These are phyloP conservation scores for Saturnia pavonia DNA, from an alignment of 2,888 invertebrate species.

Conservation along the genomic window DNA sequence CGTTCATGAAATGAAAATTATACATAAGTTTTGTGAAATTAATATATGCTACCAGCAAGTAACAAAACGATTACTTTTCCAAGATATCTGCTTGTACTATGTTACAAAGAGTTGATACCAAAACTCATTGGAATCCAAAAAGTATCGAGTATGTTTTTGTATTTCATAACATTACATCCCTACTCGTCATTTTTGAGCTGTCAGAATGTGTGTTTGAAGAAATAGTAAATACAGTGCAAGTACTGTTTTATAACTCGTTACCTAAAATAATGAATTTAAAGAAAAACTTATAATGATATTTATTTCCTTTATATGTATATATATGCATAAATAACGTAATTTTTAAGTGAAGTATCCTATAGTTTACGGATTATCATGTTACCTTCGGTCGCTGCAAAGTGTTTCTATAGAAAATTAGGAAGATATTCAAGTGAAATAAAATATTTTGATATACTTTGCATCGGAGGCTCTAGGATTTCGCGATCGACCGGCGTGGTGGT, in stretches of 20 bases:
- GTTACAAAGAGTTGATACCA: too few relatives aligned
- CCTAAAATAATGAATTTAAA: background rate
- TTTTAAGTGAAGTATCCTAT: slow-evolving; percentile 22
- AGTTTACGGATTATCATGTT: slow-evolving; percentile 43
- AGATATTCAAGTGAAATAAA: slow-evolving; percentile 57
- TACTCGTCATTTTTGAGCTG: background rate
- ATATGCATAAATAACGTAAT: slow-evolving; percentile 2
- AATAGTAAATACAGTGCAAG: background rate
- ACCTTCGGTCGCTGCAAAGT: slow-evolving; percentile 60
- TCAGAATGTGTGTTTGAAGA: too few relatives aligned
- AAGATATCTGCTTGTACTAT: too few relatives aligned
- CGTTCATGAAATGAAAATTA: too few relatives aligned
- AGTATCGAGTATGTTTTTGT: too few relatives aligned
- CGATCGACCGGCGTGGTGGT: slow-evolving; percentile 33
- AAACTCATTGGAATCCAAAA: too few relatives aligned
- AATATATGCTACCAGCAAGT: too few relatives aligned
- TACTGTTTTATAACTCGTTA: background rate
- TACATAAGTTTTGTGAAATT: too few relatives aligned
- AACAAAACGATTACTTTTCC: too few relatives aligned
- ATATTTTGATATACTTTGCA: slow-evolving; percentile 54
- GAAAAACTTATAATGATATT: slow-evolving; percentile 15
- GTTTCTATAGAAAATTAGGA: slow-evolving; percentile 63
- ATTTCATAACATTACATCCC: background rate
- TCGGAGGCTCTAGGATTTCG: slow-evolving; percentile 41
- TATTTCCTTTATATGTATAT: slow-evolving; percentile 2